phyloP scores from a whole-genome alignment of 1,140 invertebrate genomes.

The Magallana gigas region DNA sequence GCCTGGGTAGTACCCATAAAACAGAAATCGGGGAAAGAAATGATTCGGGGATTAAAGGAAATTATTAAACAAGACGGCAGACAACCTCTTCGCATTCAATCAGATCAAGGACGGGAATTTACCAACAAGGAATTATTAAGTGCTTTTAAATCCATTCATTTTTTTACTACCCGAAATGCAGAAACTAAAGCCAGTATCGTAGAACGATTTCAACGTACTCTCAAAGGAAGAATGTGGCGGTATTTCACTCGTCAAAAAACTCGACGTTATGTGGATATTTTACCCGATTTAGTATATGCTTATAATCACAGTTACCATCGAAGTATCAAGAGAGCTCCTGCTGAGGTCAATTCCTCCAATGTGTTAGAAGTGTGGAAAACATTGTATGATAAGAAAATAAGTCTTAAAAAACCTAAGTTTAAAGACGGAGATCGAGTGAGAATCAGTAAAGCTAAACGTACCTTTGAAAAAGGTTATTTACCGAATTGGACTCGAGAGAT shows the following conservation, averaged over 20 bases:
- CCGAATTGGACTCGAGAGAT: constrained; percentile 46
- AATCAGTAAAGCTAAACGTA: constrained; percentile 50
- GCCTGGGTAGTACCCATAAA: constrained; percentile 10
- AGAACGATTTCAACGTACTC: constrained; percentile 45
- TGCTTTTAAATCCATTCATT: not conserved
- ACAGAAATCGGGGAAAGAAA: constrained; percentile 12
- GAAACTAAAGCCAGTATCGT: constrained; percentile 44
- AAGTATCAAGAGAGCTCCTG: constrained; percentile 29
- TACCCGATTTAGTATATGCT: constrained; percentile 35
- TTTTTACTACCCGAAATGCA: constrained; percentile 1
- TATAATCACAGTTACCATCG: constrained; percentile 37
- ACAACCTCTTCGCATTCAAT: not conserved
- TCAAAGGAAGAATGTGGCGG: constrained; percentile 47
- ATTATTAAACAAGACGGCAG: not conserved
- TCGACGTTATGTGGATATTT: constrained; percentile 35
- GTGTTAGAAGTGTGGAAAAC: not conserved
- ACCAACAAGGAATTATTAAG: not conserved
- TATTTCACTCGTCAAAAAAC: constrained; percentile 45
- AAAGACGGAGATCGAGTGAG: constrained; percentile 33
- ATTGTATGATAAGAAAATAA: not conserved
- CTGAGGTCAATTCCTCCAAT: constrained; percentile 12
- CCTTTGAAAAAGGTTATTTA: constrained; percentile 52
- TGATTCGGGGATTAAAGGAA: constrained; percentile 16
- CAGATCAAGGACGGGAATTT: constrained; percentile 11
- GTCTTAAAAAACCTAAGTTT: not conserved